These are phyloP conservation scores for Tetragonula carbonaria DNA, from an alignment of 2,888 invertebrate genomes.

Conservation along the genomic window DNA sequence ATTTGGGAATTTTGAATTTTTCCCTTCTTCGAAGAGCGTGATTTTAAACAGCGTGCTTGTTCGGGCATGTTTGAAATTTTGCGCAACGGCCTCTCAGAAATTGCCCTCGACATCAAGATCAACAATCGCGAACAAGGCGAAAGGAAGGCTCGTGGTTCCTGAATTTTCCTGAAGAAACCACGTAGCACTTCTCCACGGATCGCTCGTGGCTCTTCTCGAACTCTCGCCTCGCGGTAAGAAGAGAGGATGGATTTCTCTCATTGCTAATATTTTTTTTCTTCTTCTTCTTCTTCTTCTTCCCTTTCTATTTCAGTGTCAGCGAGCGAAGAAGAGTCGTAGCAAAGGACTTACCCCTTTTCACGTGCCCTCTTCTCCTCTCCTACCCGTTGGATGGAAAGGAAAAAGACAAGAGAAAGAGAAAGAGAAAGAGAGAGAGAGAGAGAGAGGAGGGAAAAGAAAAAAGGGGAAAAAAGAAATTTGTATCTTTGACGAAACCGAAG, in stretches of 20 bases:
- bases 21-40: too few relatives aligned
- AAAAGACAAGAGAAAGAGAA: not conserved
- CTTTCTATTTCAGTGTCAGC: conserved; percentile 26
- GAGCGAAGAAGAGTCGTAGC: conserved; percentile 53
- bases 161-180: not conserved
- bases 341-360: conserved; percentile 55
- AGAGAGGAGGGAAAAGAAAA: not conserved
- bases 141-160: not conserved
- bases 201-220: conserved; percentile 25
- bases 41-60: too few relatives aligned
- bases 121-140: too few relatives aligned
- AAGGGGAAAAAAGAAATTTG: conserved; percentile 69
- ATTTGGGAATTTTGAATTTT: not conserved
- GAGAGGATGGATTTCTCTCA: conserved; percentile 62
- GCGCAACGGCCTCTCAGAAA: too few relatives aligned
- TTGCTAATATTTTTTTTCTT: conserved; percentile 61
- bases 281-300: conserved; percentile 26
- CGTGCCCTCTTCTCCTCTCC: conserved; percentile 6
- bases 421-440: not conserved
- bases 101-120: too few relatives aligned
- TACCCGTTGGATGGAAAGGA: not conserved
- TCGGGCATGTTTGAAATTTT: too few relatives aligned
- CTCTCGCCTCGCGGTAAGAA: conserved; percentile 17
- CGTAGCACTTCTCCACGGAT: conserved; percentile 5
- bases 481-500: conserved; percentile 79